A percentile compares a stretch with the other conserved stretches of the same genome.
Evolutionary conservation across 2,888 invertebrate genomes (phyloP).

Genomic region (Lasioglossum leucozonium): DNA sequence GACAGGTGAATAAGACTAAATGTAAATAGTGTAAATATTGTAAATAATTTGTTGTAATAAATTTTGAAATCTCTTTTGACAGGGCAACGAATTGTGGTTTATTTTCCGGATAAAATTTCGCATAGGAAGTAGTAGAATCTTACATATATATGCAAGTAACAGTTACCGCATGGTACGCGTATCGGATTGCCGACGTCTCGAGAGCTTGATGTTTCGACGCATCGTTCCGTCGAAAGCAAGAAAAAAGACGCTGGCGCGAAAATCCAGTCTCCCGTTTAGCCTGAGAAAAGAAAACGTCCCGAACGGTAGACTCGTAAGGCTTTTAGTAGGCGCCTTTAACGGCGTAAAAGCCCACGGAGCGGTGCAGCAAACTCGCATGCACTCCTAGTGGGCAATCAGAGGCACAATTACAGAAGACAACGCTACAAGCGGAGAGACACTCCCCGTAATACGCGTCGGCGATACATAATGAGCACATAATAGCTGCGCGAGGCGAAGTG

Average conservation of each 20-base stretch:
- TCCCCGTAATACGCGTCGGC: constrained; percentile 25
- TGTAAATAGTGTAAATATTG: no score
- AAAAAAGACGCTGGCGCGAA: neutral
- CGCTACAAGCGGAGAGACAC: neutral
- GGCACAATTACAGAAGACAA: constrained; percentile 29
- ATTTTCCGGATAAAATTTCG: no score
- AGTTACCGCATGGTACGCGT: no score
- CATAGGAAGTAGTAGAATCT: no score
- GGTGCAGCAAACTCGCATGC: constrained; percentile 9
- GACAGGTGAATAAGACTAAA: no score
- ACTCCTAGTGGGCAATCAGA: constrained; percentile 23
- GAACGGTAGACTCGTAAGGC: neutral
- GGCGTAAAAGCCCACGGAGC: neutral
- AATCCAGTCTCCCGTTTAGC: neutral
- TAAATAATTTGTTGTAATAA: no score
- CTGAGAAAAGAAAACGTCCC: neutral
- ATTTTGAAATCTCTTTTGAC: no score
- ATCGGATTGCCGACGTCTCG: neutral
- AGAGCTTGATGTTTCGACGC: fast-evolving
- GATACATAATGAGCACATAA: constrained; percentile 49
- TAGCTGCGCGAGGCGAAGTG: constrained; percentile 17
- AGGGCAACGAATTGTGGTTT: no score
- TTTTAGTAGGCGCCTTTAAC: constrained; percentile 14
- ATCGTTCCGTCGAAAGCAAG: neutral
- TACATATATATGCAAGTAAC: no score